Evolutionary conservation across 2,888 invertebrate genomes (phyloP).

Genomic region (Caenorhabditis sp.): DNA sequence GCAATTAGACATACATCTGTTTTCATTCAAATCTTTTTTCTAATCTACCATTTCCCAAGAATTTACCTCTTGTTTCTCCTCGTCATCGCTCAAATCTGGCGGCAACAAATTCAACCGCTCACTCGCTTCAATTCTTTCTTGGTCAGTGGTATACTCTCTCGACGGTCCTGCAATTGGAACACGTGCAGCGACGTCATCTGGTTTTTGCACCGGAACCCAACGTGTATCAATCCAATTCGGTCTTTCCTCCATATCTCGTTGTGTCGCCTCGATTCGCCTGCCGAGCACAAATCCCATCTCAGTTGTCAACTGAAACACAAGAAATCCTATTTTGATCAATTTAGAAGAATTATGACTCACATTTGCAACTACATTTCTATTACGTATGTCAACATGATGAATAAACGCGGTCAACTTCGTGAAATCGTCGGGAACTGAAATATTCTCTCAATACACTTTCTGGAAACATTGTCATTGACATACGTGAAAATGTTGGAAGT

Average conservation of each 20-base stretch:
- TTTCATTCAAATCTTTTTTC: too few relatives aligned
- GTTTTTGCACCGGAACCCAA: slow-evolving; percentile 14
- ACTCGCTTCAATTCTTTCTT: slow-evolving; percentile 11
- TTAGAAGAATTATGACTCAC: neutral
- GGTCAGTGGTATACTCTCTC: neutral
- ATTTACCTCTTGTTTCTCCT: slow-evolving; percentile 9
- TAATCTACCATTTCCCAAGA: too few relatives aligned
- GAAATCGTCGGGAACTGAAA: slow-evolving; percentile 43
- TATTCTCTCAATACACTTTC: neutral
- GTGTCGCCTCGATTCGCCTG: neutral
- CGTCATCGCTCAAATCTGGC: slow-evolving; percentile 8
- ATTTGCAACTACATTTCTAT: neutral
- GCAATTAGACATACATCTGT: too few relatives aligned
- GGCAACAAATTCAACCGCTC: slow-evolving; percentile 6
- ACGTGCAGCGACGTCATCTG: neutral
- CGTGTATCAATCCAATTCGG: slow-evolving; percentile 19
- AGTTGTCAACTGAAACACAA: neutral
- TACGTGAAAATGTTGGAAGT: slow-evolving; percentile 26
- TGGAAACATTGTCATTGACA: slow-evolving; percentile 3
- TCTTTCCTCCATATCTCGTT: slow-evolving; percentile 2
- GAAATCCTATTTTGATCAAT: neutral
- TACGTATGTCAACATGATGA: slow-evolving; percentile 18
- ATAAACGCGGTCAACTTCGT: slow-evolving; percentile 36
- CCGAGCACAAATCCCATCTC: neutral
- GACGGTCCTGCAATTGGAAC: neutral